Percentiles rank a stretch among this genome's conserved stretches.
These are phyloP conservation scores for Tiphia femorata DNA, from an alignment of 2,888 invertebrate genomes.

Conservation along the genomic window DNA sequence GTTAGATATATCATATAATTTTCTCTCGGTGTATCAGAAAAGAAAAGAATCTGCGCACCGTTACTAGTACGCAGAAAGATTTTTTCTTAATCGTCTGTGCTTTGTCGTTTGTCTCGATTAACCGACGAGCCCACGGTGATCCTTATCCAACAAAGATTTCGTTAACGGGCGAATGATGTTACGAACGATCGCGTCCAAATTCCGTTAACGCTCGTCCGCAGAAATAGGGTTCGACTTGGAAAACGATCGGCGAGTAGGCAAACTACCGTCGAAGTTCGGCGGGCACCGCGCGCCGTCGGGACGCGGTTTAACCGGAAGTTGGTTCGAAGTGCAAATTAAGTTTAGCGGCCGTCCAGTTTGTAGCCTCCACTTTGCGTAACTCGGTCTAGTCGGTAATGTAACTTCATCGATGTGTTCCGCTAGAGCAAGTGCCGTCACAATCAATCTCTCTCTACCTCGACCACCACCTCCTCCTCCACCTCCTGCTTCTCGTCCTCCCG, in stretches of 20 bases:
- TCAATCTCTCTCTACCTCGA: conserved; percentile 56
- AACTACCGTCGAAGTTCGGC: conserved; percentile 50
- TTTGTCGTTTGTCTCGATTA: too few relatives aligned
- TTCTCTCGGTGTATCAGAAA: too few relatives aligned
- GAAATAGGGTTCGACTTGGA: conserved; percentile 45
- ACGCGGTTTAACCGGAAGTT: conserved; percentile 61
- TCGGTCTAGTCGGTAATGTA: conserved; percentile 65
- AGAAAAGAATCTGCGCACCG: too few relatives aligned
- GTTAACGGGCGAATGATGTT: not conserved
- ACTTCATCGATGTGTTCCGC: conserved; percentile 67
- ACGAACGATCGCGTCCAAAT: not conserved
- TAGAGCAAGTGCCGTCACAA: conserved; percentile 62
- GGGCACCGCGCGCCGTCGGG: conserved; percentile 42
- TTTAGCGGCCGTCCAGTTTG: conserved; percentile 61
- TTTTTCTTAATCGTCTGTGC: too few relatives aligned
- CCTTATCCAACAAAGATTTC: too few relatives aligned
- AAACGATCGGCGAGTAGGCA: conserved; percentile 54
- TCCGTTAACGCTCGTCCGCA: conserved; percentile 13
- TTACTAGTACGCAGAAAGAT: too few relatives aligned
- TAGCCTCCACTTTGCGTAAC: conserved; percentile 66
- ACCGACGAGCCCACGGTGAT: too few relatives aligned
- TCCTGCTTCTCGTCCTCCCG: conserved; percentile 20
- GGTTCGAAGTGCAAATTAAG: conserved; percentile 62
- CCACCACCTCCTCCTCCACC: conserved; percentile 30
- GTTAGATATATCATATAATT: too few relatives aligned